These are phyloP conservation scores for Frankliniella fusca DNA, from an alignment of 2,888 invertebrate species.

Conservation along the genomic window DNA sequence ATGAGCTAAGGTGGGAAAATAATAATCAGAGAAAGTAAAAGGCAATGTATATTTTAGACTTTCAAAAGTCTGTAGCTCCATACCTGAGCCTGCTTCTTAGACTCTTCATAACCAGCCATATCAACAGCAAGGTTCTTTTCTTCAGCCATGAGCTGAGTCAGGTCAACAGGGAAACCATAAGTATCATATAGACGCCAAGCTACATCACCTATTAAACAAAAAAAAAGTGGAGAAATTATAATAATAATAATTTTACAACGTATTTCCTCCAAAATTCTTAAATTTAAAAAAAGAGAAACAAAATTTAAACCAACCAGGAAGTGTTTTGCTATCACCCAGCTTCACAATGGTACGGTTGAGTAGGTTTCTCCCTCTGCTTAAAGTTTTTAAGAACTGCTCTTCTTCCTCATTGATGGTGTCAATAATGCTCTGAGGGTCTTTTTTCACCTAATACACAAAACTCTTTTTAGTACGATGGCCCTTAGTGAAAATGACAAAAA, in stretches of 20 bases:
- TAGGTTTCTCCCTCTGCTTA: constrained; percentile 82
- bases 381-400: constrained; percentile 92
- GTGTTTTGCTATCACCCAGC: constrained; percentile 61
- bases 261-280: not conserved
- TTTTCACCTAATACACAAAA: constrained; percentile 56
- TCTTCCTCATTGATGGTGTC: constrained; percentile 98
- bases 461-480: not conserved
- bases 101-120: constrained; percentile 84
- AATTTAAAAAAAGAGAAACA: not conserved
- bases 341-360: constrained; percentile 87
- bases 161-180: constrained; percentile 97
- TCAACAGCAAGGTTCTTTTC: constrained; percentile 87
- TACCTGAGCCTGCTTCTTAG: constrained; percentile 80
- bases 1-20: constrained; percentile 52
- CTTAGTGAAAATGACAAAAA: not conserved
- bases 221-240: not conserved
- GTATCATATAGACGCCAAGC: constrained; percentile 99
- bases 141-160: constrained; percentile 96
- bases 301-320: constrained; percentile 60
- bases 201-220: constrained; percentile 64
- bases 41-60: constrained; percentile 28
- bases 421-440: constrained; percentile 86
- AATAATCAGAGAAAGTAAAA: constrained; percentile 28
- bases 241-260: constrained; percentile 25
- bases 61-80: constrained; percentile 28